phyloP scores from a whole-genome alignment of 1,140 invertebrate genomes.

The Medauroidea extradentata region DNA sequence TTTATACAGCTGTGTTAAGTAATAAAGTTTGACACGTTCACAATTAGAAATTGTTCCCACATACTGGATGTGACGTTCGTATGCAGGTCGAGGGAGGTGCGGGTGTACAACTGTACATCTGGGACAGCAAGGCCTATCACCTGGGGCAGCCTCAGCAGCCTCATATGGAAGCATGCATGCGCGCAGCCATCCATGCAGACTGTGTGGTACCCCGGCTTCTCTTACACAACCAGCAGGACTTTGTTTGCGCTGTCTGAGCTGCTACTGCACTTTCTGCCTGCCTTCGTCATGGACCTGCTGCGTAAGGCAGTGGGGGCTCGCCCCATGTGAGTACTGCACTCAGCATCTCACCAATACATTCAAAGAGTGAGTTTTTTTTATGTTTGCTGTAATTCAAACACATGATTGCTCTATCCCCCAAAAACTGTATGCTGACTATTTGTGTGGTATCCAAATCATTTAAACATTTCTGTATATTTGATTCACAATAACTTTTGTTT shows the following conservation, averaged over 20 bases:
- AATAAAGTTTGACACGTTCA: too few species aligned
- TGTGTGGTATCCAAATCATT: too few species aligned
- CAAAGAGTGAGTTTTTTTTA: too few species aligned
- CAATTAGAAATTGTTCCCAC: too few species aligned
- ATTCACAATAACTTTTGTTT: too few species aligned
- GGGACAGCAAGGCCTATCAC: slow-evolving; percentile 74
- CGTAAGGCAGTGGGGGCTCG: slow-evolving; percentile 65
- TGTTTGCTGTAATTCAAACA: too few species aligned
- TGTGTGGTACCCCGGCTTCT: slow-evolving; percentile 79
- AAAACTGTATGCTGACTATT: too few species aligned
- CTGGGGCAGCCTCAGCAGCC: slow-evolving; percentile 72
- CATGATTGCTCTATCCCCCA: too few species aligned
- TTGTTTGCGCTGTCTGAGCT: slow-evolving; percentile 66
- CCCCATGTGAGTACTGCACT: slow-evolving; percentile 65
- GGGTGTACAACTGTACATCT: slow-evolving; percentile 89
- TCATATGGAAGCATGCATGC: slow-evolving; percentile 67
- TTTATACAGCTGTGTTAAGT: too few species aligned
- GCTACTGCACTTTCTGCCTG: slow-evolving; percentile 71
- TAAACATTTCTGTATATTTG: too few species aligned
- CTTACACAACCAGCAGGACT: slow-evolving; percentile 65
- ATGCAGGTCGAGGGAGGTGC: slow-evolving; percentile 38
- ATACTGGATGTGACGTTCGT: too few species aligned
- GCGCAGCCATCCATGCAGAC: slow-evolving; percentile 43
- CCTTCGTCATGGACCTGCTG: slow-evolving; percentile 69
- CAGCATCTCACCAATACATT: too few species aligned